phyloP scores from a whole-genome alignment of 1,140 invertebrate genomes.

The Pentalonia nigronervosa region DNA sequence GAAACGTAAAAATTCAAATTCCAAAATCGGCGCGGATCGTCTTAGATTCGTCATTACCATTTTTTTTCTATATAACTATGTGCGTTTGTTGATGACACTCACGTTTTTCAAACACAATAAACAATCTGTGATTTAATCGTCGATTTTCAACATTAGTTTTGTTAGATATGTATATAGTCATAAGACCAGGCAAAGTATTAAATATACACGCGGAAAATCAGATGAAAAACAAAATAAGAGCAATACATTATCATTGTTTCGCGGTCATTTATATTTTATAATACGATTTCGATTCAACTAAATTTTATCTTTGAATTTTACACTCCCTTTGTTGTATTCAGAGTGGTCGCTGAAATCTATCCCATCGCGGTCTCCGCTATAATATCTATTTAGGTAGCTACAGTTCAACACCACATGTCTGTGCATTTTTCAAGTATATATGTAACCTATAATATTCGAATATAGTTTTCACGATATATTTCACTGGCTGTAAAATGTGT shows the following conservation, averaged over 20 bases:
- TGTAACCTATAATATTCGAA: background rate
- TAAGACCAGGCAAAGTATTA: background rate
- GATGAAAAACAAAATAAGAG: background rate
- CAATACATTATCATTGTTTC: background rate
- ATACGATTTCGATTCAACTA: background rate
- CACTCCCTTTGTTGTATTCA: background rate
- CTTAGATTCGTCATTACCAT: background rate
- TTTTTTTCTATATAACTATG: background rate
- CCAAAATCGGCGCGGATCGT: background rate
- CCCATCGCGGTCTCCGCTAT: background rate
- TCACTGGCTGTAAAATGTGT: background rate
- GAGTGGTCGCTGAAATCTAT: background rate
- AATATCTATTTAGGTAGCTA: background rate
- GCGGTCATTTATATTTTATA: background rate
- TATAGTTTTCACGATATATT: background rate
- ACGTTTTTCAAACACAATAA: background rate
- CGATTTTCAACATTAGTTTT: background rate
- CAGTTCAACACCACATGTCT: background rate
- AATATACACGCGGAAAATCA: background rate
- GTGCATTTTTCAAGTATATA: background rate
- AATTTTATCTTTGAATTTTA: background rate
- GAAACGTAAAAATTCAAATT: background rate
- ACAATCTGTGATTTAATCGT: background rate
- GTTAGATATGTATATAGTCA: background rate
- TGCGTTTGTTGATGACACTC: background rate